phyloP scores from a whole-genome alignment of 2,113 vertebrate species.

The Pelusios castaneus region DNA sequence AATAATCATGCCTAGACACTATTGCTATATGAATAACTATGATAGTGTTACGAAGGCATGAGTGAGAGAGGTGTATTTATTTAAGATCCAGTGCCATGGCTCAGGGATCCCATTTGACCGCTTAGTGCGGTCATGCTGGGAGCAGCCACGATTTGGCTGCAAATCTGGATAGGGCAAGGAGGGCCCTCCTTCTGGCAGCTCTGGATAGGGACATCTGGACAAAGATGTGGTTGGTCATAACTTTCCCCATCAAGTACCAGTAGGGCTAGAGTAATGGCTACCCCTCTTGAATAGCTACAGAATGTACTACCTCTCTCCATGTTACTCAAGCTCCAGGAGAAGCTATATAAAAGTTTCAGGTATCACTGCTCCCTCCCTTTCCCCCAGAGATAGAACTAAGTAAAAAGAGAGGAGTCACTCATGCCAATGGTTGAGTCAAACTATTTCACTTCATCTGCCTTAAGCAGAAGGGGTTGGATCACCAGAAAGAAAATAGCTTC shows the following conservation, averaged over 20 bases:
- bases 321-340: not conserved
- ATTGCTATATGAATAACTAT: not conserved
- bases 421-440: not conserved
- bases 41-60: not conserved
- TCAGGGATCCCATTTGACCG: not conserved
- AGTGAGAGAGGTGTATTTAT: not conserved
- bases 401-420: not conserved
- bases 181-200: not conserved
- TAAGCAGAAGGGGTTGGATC: not conserved
- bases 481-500: not conserved
- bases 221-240: conserved; percentile 1
- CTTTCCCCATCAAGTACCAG: not conserved
- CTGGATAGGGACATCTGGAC: not conserved
- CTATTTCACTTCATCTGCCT: not conserved
- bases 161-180: not conserved
- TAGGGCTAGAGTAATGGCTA: not conserved
- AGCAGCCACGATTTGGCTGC: not conserved
- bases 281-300: not conserved
- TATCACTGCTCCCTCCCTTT: not conserved
- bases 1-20: not conserved
- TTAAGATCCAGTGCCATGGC: not conserved
- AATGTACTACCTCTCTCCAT: not conserved
- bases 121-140: not conserved
- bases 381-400: not conserved
- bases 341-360: not conserved